Percentiles rank a stretch among this genome's conserved stretches.
Evolutionary conservation across 92 coral and sea anemone genomes (phyloP).

Genomic region (Ricordea florida): DNA sequence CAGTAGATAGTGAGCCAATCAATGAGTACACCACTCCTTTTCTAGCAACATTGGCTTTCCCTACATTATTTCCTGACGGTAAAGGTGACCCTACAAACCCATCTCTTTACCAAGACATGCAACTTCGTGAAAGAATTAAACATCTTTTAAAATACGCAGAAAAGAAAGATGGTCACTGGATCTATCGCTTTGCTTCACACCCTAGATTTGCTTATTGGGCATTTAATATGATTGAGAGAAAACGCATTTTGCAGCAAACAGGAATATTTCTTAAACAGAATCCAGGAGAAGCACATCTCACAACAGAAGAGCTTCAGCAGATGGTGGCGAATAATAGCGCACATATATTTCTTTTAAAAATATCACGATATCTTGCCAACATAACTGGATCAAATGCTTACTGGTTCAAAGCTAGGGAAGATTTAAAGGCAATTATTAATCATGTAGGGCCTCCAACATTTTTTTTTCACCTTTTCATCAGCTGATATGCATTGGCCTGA

Average conservation of each 20-base stretch:
- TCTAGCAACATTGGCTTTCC: slow-evolving; percentile 71
- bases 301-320: slow-evolving; percentile 52
- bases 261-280: slow-evolving; percentile 67
- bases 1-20: slow-evolving; percentile 50
- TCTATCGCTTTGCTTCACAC: slow-evolving; percentile 63
- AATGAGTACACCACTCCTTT: slow-evolving; percentile 66
- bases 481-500: slow-evolving; percentile 87
- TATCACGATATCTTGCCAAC: slow-evolving; percentile 54
- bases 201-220: slow-evolving; percentile 81
- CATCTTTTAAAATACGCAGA: slow-evolving; percentile 62
- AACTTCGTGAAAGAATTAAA: slow-evolving; percentile 31
- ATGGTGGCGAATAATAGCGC: slow-evolving; percentile 44
- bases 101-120: slow-evolving; percentile 29
- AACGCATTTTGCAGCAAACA: slow-evolving; percentile 63
- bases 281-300: slow-evolving; percentile 70
- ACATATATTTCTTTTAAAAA: slow-evolving; percentile 38
- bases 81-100: slow-evolving; percentile 60
- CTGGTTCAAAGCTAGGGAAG: slow-evolving; percentile 76
- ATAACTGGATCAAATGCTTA: slow-evolving; percentile 69
- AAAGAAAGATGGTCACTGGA: slow-evolving; percentile 44
- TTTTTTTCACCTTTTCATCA: slow-evolving; percentile 71
- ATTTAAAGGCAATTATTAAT: slow-evolving; percentile 66
- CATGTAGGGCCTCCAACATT: slow-evolving; percentile 71
- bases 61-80: slow-evolving; percentile 64
- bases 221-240: slow-evolving; percentile 64